A percentile compares a stretch with the other conserved stretches of the same genome.
These are phyloP conservation scores for Ceratina calcarata DNA, from an alignment of 1,140 invertebrate species.

Conservation along the genomic window DNA sequence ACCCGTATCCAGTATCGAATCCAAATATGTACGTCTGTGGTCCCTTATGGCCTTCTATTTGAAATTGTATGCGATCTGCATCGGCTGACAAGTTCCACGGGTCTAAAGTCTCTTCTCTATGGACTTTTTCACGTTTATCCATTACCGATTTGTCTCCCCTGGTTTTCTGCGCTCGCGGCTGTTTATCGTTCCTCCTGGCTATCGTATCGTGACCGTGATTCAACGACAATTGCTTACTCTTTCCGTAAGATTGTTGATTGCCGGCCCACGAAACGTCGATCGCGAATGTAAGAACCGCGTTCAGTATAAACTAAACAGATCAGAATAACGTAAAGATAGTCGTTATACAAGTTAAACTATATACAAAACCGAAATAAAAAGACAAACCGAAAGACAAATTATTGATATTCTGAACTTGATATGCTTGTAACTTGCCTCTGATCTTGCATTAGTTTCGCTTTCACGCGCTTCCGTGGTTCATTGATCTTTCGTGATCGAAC, in stretches of 20 bases:
- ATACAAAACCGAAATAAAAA: no score
- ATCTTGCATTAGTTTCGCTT: slow-evolving; percentile 12
- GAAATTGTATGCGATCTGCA: slow-evolving; percentile 80
- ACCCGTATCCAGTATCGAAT: slow-evolving; percentile 93
- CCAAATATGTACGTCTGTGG: slow-evolving; percentile 93
- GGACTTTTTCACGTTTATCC: background rate
- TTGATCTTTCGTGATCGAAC: background rate
- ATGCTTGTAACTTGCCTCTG: no score
- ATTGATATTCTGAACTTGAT: no score
- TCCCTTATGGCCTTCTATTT: slow-evolving; percentile 87
- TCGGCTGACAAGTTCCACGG: slow-evolving; percentile 30
- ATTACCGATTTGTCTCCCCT: background rate
- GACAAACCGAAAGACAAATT: no score
- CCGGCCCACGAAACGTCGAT: background rate
- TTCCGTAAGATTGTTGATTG: background rate
- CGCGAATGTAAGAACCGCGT: background rate
- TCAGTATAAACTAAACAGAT: slow-evolving; percentile 8
- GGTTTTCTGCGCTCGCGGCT: background rate
- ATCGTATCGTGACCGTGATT: background rate
- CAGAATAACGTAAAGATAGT: background rate
- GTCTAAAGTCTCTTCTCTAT: background rate
- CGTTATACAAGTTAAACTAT: background rate
- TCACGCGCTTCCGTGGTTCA: slow-evolving; percentile 6
- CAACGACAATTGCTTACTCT: background rate
- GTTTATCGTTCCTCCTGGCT: background rate